Evolutionary conservation across 2,888 invertebrate species (phyloP).

Genomic region (Mactromeris polynyma): DNA sequence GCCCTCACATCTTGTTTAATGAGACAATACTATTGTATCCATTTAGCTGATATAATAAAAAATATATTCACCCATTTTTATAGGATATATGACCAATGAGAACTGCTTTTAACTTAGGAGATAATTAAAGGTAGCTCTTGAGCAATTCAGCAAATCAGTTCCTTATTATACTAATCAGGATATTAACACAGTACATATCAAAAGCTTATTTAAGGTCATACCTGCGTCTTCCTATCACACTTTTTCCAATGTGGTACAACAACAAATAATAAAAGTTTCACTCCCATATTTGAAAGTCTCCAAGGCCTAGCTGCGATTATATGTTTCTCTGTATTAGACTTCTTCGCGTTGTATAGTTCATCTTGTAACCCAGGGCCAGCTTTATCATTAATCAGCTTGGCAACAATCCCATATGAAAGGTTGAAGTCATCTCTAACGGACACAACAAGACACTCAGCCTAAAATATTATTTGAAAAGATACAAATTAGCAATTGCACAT

Average conservation of each 20-base stretch:
- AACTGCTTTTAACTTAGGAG: no score
- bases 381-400: neutral
- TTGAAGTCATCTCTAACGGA: neutral
- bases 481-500: no score
- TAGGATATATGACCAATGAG: no score
- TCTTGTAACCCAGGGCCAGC: neutral
- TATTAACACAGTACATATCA: no score
- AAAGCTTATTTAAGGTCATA: neutral
- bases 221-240: neutral
- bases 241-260: neutral
- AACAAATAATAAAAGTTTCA: neutral
- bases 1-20: no score
- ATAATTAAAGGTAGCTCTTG: no score
- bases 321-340: neutral
- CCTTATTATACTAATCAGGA: no score
- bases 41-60: no score
- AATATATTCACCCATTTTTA: no score
- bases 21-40: no score
- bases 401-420: neutral
- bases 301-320: neutral
- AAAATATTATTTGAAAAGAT: neutral
- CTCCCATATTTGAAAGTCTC: neutral
- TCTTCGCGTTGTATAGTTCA: neutral
- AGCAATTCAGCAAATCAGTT: no score
- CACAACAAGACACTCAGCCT: slow-evolving; percentile 4